Evolutionary conservation across 2,113 vertebrate genomes (phyloP).

Genomic region (Elgaria multicarinata): DNA sequence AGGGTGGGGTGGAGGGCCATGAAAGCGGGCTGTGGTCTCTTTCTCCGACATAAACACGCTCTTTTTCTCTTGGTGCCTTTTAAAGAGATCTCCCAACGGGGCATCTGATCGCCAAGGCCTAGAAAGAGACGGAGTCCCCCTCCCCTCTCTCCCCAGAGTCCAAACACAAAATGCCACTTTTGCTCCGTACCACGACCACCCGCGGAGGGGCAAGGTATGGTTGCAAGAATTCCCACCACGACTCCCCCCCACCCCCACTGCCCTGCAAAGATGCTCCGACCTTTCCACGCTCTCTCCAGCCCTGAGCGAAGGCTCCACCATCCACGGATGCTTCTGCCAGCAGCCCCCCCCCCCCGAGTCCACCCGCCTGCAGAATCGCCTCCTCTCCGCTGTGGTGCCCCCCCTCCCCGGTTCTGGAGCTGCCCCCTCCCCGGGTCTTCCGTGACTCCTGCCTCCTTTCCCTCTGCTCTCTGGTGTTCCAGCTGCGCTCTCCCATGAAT

Average conservation of each 20-base stretch:
- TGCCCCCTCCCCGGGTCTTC: conserved; percentile 11
- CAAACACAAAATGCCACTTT: neutral
- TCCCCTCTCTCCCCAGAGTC: neutral
- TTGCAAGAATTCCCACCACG: too few relatives aligned
- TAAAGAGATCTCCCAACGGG: neutral
- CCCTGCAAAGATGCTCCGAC: neutral
- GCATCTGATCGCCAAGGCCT: neutral
- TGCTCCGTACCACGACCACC: neutral
- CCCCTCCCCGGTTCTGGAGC: neutral
- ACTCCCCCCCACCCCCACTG: neutral
- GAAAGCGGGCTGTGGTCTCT: too few relatives aligned
- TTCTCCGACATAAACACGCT: neutral
- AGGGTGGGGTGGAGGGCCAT: too few relatives aligned
- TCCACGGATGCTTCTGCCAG: neutral
- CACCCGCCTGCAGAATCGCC: too few relatives aligned
- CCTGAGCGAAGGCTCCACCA: too few relatives aligned
- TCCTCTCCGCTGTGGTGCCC: neutral
- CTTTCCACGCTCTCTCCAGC: neutral
- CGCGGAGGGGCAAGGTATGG: neutral
- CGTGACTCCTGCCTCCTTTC: neutral
- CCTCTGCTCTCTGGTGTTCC: neutral
- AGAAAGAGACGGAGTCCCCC: neutral
- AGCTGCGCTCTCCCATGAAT: conserved; percentile 11
- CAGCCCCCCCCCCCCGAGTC: too few relatives aligned
- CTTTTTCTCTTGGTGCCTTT: neutral